Conservation (phyloP, 2,888 invertebrate species). For the Melinaea marsaeus region DNA sequence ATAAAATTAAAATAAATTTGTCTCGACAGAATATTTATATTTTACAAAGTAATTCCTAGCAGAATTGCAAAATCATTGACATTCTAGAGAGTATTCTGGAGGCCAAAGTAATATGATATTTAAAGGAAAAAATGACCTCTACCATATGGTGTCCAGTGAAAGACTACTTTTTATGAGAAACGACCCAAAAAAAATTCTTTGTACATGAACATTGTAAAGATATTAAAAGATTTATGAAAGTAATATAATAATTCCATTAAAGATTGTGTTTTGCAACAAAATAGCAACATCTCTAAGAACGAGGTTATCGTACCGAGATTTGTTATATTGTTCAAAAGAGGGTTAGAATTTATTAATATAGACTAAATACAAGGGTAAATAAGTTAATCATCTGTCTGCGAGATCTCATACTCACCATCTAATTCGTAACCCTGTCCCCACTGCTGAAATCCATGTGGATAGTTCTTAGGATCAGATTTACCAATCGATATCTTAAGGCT, state of each 20-base stretch:
- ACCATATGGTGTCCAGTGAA: neutral
- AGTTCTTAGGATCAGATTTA: slow-evolving; percentile 61
- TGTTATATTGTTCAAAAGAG: too few species aligned
- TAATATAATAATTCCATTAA: too few species aligned
- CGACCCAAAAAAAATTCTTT: neutral
- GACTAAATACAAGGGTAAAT: too few species aligned
- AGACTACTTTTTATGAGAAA: neutral
- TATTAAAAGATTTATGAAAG: too few species aligned
- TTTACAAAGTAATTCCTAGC: slow-evolving; percentile 47
- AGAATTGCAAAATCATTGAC: slow-evolving; percentile 59
- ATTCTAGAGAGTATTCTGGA: slow-evolving; percentile 36
- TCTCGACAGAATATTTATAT: slow-evolving; percentile 42
- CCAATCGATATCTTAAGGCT: slow-evolving; percentile 74
- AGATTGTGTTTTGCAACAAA: too few species aligned
- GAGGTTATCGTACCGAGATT: too few species aligned
- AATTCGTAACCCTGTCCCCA: slow-evolving; percentile 70
- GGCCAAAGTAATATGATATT: slow-evolving; percentile 40
- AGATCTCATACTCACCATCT: slow-evolving; percentile 53
- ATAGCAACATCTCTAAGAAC: too few species aligned
- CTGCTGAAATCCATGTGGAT: slow-evolving; percentile 63
- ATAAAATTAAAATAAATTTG: slow-evolving; percentile 13
- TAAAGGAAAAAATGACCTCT: slow-evolving; percentile 15
- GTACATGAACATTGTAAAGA: too few species aligned
- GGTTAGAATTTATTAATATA: too few species aligned
- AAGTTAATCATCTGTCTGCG: neutral